Conservation (phyloP, 1,140 invertebrate species). For the Drosophila ogumai region DNA sequence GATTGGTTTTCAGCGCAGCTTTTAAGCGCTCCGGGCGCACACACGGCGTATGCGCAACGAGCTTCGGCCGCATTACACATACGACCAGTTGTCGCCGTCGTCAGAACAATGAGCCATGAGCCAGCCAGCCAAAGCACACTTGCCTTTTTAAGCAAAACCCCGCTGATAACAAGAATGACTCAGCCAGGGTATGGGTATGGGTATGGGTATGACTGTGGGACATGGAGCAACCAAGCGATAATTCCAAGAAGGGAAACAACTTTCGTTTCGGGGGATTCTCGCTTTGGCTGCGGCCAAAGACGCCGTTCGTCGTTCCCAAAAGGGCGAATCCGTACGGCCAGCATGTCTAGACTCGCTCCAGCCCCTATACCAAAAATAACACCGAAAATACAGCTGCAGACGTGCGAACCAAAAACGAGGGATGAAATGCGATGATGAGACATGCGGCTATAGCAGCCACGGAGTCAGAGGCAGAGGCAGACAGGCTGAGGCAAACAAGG, state of each 20-base stretch:
- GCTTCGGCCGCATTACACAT: slow-evolving; percentile 67
- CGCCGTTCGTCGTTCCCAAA: slow-evolving; percentile 24
- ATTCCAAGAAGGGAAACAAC: slow-evolving; percentile 40
- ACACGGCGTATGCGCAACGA: slow-evolving; percentile 76
- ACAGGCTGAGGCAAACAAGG: slow-evolving; percentile 24
- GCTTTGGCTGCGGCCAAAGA: too few relatives aligned
- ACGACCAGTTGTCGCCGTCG: slow-evolving; percentile 60
- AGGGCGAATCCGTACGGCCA: slow-evolving; percentile 44
- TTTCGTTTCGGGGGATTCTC: slow-evolving; percentile 33
- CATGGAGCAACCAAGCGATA: slow-evolving; percentile 16
- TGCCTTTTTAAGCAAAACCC: slow-evolving; percentile 12
- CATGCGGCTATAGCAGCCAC: slow-evolving; percentile 32
- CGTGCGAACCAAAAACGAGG: slow-evolving; percentile 60
- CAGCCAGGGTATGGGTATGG: slow-evolving; percentile 20
- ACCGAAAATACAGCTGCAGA: slow-evolving; percentile 69
- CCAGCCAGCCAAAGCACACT: slow-evolving; percentile 16
- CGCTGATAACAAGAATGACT: slow-evolving; percentile 63
- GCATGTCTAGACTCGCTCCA: slow-evolving; percentile 54
- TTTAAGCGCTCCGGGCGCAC: slow-evolving; percentile 11
- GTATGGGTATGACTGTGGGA: slow-evolving; percentile 8
- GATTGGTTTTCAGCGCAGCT: slow-evolving; percentile 46
- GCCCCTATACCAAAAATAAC: slow-evolving; percentile 65
- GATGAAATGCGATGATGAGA: slow-evolving; percentile 65
- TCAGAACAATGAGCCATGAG: slow-evolving; percentile 57
- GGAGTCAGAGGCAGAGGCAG: slow-evolving; percentile 16